These are phyloP conservation scores for Empidonax traillii DNA, from an alignment of 2,113 vertebrate genomes.

Conservation along the genomic window DNA sequence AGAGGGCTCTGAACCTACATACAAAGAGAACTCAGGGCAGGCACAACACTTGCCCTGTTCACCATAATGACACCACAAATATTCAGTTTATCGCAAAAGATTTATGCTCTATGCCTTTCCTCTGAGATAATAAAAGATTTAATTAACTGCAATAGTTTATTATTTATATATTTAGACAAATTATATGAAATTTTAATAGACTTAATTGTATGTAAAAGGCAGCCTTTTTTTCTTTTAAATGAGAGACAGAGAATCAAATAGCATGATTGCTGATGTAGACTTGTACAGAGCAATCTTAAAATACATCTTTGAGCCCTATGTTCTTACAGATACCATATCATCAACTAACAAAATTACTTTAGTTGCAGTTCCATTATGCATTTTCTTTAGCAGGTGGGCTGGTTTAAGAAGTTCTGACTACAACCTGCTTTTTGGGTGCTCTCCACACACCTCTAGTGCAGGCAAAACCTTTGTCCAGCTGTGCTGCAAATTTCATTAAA, in stretches of 20 bases:
- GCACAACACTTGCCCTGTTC: not conserved
- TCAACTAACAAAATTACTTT: not conserved
- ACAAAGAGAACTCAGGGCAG: not conserved
- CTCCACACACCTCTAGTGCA: not conserved
- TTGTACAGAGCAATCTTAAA: not conserved
- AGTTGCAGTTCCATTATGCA: not conserved
- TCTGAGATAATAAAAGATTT: not conserved
- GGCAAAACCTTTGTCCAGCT: not conserved
- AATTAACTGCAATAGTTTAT: not conserved
- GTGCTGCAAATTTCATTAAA: not conserved
- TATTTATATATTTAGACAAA: not conserved
- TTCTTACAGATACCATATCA: not conserved
- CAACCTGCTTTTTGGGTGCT: not conserved
- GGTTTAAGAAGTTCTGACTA: not conserved
- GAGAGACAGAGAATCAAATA: not conserved
- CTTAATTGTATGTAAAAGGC: not conserved
- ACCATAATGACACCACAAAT: not conserved
- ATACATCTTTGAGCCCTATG: not conserved
- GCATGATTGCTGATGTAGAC: not conserved
- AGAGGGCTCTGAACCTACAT: fast-evolving
- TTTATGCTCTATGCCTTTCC: not conserved
- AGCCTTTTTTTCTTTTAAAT: not conserved
- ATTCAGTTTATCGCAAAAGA: not conserved
- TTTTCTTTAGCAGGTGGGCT: not conserved
- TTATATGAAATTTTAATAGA: not conserved